Evolutionary conservation across 53 echinoderm and acorn worm species (phyloP).

Genomic region (Crossaster papposus): DNA sequence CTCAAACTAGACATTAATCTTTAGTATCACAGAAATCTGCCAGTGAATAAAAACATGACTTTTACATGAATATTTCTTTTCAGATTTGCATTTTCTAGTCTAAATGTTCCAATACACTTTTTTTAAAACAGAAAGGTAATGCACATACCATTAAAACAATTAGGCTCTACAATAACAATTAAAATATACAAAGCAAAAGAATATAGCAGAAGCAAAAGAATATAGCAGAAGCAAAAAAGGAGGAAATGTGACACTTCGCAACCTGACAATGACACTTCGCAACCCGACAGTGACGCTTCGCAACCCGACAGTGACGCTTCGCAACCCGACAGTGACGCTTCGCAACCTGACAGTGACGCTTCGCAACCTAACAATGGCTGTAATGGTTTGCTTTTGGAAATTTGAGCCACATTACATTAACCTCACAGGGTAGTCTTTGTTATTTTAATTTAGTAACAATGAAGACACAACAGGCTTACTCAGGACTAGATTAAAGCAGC

Average conservation of each 20-base stretch:
- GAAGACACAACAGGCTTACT: too few species aligned
- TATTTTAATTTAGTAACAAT: too few species aligned
- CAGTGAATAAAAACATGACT: too few species aligned
- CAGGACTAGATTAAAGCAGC: too few species aligned
- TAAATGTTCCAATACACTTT: not conserved
- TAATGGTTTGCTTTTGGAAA: not conserved
- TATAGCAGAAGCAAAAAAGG: not conserved
- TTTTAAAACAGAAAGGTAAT: not conserved
- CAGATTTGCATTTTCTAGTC: not conserved
- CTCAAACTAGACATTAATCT: too few species aligned
- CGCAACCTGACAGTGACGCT: not conserved
- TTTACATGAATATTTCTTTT: not conserved
- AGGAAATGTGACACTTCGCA: not conserved
- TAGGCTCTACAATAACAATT: not conserved
- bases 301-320: not conserved
- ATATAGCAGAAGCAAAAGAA: not conserved
- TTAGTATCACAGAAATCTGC: too few species aligned
- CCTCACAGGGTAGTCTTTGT: too few species aligned
- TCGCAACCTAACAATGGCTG: slow-evolving; percentile 5
- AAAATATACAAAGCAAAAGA: not conserved
- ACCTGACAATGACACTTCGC: not conserved
- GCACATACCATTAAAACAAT: not conserved
- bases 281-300: too few species aligned
- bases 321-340: not conserved
- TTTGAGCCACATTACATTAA: not conserved